A percentile compares a stretch with the other conserved stretches of the same genome.
Evolutionary conservation across 2,113 vertebrate genomes (phyloP).

Genomic region (Phodopus roborovskii): DNA sequence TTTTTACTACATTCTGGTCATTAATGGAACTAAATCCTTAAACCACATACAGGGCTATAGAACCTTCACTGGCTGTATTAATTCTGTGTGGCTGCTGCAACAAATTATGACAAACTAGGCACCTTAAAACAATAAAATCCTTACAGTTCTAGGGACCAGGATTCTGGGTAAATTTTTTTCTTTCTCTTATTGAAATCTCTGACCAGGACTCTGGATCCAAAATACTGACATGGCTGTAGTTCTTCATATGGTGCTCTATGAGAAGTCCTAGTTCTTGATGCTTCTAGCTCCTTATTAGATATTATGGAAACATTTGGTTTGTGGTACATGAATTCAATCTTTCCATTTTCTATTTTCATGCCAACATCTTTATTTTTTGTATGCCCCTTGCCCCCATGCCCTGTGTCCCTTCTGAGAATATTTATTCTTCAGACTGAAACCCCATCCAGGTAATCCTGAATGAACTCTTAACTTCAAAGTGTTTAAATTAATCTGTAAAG

Average conservation of each 20-base stretch:
- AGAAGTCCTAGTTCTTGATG: not conserved
- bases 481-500: not conserved
- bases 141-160: not conserved
- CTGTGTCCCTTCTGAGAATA: not conserved
- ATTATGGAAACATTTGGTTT: not conserved
- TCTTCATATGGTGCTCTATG: not conserved
- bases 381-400: not conserved
- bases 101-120: not conserved
- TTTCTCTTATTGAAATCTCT: too few species aligned
- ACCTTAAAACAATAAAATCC: not conserved
- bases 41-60: not conserved
- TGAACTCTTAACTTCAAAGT: not conserved
- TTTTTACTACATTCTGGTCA: not conserved
- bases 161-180: too few species aligned
- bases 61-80: constrained; percentile 29
- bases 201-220: not conserved
- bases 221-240: not conserved
- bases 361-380: not conserved
- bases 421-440: not conserved
- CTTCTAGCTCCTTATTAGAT: not conserved
- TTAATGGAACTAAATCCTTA: not conserved
- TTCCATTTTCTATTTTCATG: not conserved
- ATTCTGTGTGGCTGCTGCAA: constrained; percentile 15
- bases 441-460: not conserved
- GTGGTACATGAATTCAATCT: not conserved